Base-by-base conservation (phyloP, 2,113 vertebrate species). In the Aegithalos caudatus region DNA sequence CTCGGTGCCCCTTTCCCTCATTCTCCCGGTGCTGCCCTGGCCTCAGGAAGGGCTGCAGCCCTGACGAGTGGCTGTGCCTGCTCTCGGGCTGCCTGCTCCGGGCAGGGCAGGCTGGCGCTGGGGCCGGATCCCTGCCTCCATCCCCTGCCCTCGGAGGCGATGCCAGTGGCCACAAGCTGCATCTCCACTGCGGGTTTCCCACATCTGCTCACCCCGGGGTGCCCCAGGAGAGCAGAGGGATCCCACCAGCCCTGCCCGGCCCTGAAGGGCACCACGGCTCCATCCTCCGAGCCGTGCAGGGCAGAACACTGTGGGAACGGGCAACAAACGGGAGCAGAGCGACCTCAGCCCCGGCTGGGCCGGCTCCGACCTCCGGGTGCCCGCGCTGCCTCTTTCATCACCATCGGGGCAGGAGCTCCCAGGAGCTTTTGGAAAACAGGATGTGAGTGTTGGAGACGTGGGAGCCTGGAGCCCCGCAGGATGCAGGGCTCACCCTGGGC, bases 171-270 rank as follows among this genome's bases (percentile, higher is more conserved):
- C 37, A 14, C 18, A 4, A 20, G 11, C 31, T 3, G 14, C 22
- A 0, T 10, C 66, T 5, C 8, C 14, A 0, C 1, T 1, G 11
- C 19, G 0, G 24, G 1, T n/a, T 56, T 31, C 48, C 33, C 56
- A 38, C 56, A 1, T 33, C 35, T 66, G 15, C 7, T 35, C 64
- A 11, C n/a, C 37, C 38, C 0, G 4, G 58, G 35, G 37, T 48
- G 38, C 14, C 14, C 38, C 44, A 28, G 70, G 38, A 0, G 0
- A 53, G 61, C 18, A 48, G 14, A 29, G 28, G 9, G 42, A 23
- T 14, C 47, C 56, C 87, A 13, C 16, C 74, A 42, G 48, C 53
- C 40, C 53, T 37, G 81, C n/a, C 54, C 17, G 0, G 38, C 13
- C 50, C 24, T 1, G 15, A 13, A 7, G 15, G 85, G 38, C 62